Percentiles rank a stretch among this genome's conserved stretches.
Conservation (phyloP, 2,888 invertebrate genomes). For the Orthosia incerta region DNA sequence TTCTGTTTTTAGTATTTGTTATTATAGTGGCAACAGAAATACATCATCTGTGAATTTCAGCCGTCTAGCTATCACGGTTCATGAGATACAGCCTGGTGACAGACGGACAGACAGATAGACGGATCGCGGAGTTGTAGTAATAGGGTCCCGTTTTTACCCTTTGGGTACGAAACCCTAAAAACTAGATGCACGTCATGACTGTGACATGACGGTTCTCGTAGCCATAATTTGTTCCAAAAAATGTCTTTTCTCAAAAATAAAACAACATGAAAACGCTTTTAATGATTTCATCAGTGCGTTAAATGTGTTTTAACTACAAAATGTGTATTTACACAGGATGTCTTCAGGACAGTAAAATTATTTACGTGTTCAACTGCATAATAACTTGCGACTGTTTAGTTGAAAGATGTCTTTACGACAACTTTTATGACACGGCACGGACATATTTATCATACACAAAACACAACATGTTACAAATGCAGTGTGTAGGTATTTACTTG, state of each 20-base stretch:
- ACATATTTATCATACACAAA: constrained; percentile 19
- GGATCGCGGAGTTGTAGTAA: too few relatives aligned
- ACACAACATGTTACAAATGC: constrained; percentile 32
- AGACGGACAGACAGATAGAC: too few relatives aligned
- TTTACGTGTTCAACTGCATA: constrained; percentile 37
- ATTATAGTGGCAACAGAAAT: too few relatives aligned
- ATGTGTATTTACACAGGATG: constrained; percentile 18
- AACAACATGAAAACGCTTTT: not conserved
- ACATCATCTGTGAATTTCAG: too few relatives aligned
- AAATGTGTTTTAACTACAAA: constrained; percentile 18
- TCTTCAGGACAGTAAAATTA: constrained; percentile 27
- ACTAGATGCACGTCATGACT: too few relatives aligned
- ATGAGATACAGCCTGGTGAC: too few relatives aligned
- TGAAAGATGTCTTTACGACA: constrained; percentile 28
- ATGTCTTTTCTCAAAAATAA: not conserved
- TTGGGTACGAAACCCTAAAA: too few relatives aligned
- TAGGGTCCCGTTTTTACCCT: too few relatives aligned
- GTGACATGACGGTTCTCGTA: not conserved
- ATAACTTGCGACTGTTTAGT: constrained; percentile 21
- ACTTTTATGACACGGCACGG: constrained; percentile 13
- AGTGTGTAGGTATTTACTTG: not conserved
- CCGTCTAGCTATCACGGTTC: too few relatives aligned
- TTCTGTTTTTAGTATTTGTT: too few relatives aligned
- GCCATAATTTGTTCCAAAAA: not conserved
- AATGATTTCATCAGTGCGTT: not conserved